Conservation (phyloP, 2,888 invertebrate genomes). For the Drosophila anomelani region DNA sequence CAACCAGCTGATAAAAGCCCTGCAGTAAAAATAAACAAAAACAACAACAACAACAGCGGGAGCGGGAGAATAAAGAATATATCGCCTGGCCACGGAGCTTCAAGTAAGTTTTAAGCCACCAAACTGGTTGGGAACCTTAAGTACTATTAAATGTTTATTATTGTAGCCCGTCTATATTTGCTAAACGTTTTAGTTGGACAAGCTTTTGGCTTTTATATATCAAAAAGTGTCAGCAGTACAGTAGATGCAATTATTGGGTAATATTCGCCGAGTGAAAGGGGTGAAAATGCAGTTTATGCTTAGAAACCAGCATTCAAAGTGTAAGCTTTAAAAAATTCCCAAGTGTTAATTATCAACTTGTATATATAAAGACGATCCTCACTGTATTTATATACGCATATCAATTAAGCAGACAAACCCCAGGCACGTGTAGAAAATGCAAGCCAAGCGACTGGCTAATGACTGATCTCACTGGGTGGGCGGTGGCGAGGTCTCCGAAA, state of each 20-base stretch:
- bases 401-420: constrained; percentile 12
- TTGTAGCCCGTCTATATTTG: constrained; percentile 40
- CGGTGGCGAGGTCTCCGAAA: constrained; percentile 15
- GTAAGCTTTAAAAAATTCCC: background rate
- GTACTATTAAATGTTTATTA: background rate
- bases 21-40: constrained; percentile 29
- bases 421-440: constrained; percentile 60
- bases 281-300: background rate
- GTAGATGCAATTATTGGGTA: constrained; percentile 1
- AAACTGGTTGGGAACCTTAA: constrained; percentile 27
- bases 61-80: constrained; percentile 27
- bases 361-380: background rate
- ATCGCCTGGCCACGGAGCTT: constrained; percentile 56
- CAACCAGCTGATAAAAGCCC: constrained; percentile 45
- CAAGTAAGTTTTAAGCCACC: constrained; percentile 30
- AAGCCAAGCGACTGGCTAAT: constrained; percentile 45
- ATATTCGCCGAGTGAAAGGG: background rate
- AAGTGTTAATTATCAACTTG: no score
- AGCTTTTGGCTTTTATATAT: constrained; percentile 49
- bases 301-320: background rate
- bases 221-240: constrained; percentile 12
- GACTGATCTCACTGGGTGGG: constrained; percentile 21
- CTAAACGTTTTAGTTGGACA: constrained; percentile 49
- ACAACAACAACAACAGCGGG: background rate
- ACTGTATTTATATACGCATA: constrained; percentile 5